phyloP scores from a whole-genome alignment of 2,113 vertebrate genomes.

The Balaeniceps rex region DNA sequence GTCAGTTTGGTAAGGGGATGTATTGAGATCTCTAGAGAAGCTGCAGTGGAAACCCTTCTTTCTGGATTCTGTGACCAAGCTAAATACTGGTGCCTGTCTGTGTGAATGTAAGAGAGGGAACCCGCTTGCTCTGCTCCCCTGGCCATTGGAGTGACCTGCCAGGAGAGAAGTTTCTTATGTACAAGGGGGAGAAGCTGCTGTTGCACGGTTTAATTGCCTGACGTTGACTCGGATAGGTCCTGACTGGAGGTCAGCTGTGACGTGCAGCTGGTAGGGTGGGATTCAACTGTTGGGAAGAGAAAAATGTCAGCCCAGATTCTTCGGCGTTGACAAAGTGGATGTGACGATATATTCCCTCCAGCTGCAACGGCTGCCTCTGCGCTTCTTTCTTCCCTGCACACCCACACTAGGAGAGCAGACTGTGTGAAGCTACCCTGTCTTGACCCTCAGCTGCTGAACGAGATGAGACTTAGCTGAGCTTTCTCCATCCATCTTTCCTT shows the following conservation, averaged over 20 bases:
- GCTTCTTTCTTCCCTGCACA: background rate
- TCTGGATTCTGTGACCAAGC: background rate
- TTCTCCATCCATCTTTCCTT: background rate
- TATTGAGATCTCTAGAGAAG: background rate
- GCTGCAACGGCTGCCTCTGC: background rate
- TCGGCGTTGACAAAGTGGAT: background rate
- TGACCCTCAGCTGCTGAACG: background rate
- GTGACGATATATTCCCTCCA: slow-evolving; percentile 28
- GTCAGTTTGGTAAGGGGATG: background rate
- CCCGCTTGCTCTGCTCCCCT: background rate
- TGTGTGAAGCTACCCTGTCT: background rate
- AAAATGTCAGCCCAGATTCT: slow-evolving; percentile 41
- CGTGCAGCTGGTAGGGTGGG: slow-evolving; percentile 52
- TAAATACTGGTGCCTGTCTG: background rate
- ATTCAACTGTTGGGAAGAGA: slow-evolving; percentile 38
- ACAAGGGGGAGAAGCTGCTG: background rate
- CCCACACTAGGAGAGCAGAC: background rate
- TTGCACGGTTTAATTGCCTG: background rate
- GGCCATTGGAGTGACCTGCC: background rate
- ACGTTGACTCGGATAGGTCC: slow-evolving; percentile 27
- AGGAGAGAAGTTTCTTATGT: background rate
- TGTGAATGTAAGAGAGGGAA: background rate
- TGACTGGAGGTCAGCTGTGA: slow-evolving; percentile 63
- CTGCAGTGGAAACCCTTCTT: background rate
- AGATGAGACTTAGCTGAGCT: background rate